Evolutionary conservation across 2,797 vertebrate species (phyloP).

Genomic region (Tapera naevia): DNA sequence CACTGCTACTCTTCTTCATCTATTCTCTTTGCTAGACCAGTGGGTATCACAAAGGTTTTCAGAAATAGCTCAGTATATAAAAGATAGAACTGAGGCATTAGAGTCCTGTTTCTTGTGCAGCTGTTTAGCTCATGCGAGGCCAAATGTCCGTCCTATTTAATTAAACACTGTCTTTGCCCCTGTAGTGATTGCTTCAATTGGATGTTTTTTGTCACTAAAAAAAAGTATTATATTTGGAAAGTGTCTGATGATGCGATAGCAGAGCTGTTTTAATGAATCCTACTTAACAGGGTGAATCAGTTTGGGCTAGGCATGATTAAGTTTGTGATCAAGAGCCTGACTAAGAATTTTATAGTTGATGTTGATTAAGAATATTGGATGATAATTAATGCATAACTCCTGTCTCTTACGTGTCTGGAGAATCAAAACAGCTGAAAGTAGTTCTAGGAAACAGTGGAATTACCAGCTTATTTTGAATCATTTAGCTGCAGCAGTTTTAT

Average conservation of each 20-base stretch:
- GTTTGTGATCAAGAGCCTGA: conserved; percentile 61
- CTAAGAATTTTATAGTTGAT: conserved; percentile 44
- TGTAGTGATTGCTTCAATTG: neutral
- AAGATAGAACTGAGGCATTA: neutral
- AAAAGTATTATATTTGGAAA: neutral
- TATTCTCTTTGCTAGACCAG: neutral
- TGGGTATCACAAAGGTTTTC: neutral
- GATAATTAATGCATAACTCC: conserved; percentile 55
- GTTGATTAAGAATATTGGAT: conserved; percentile 60
- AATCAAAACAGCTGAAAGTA: conserved; percentile 11
- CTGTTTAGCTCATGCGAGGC: neutral
- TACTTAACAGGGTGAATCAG: conserved; percentile 44
- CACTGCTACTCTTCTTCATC: neutral
- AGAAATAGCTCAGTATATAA: neutral
- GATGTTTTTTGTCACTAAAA: conserved; percentile 17
- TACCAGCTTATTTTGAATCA: neutral
- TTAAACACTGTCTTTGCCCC: neutral
- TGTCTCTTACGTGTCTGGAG: conserved; percentile 46
- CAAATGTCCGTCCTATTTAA: neutral
- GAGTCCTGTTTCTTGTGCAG: neutral
- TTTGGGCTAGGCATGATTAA: conserved; percentile 61
- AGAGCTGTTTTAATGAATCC: conserved; percentile 39
- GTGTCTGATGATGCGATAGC: neutral
- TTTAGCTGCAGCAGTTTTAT: neutral
- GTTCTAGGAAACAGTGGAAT: neutral